Base-by-base conservation (phyloP, 1,140 invertebrate species). In the Ptiloglossa arizonensis region DNA sequence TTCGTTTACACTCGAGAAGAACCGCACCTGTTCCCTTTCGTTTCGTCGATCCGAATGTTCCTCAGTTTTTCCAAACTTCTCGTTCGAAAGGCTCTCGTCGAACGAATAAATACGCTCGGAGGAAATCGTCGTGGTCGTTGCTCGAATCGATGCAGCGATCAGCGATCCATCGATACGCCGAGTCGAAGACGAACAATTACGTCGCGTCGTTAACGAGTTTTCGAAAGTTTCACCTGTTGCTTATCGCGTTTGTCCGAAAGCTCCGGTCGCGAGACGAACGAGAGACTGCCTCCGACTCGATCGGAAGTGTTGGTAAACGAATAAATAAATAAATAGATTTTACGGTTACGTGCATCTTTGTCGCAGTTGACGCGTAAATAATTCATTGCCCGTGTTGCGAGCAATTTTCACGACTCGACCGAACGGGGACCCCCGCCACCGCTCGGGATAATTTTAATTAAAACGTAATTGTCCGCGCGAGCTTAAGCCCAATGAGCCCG, bases 181-280 rank as follows among this genome's bases (percentile, higher is more conserved):
- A 5, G 4, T 35, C 41, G 24, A 3, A 6, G 1, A n/a, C 41
- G 1, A 11, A 57, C 50, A 46, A 66, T 75, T 59, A 75, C 11
- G 15, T 8, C 27, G 15, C 4, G 5, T 35, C 38, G 48, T 22
- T 75, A 75, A 75, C 52, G 63, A 75, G 62, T 68, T 41, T 57
- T 38, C 1, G 29, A 69, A 75, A 46, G 50, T 75, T 68, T 75
- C 73, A 75, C 63, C 64, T 75, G 73, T 75, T 75, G 73, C 73
- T 19, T 68, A 35, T 48, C 64, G 52, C 63, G n/a, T n/a, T 1
- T n/a, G 35, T 69, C 17, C 29, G 9, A 32, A 41, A 11, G 17
- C 4, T 11, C 50, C 2, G 50, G 22, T n/a, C n/a, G 46, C 46
- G 2, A 5, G 35, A 29, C 32, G n/a, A 0, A 29, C 17, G n/a